Percentiles rank a stretch among this genome's conserved stretches.
Evolutionary conservation across 2,797 vertebrate species (phyloP).

Genomic region (Eidolon dupreanum): DNA sequence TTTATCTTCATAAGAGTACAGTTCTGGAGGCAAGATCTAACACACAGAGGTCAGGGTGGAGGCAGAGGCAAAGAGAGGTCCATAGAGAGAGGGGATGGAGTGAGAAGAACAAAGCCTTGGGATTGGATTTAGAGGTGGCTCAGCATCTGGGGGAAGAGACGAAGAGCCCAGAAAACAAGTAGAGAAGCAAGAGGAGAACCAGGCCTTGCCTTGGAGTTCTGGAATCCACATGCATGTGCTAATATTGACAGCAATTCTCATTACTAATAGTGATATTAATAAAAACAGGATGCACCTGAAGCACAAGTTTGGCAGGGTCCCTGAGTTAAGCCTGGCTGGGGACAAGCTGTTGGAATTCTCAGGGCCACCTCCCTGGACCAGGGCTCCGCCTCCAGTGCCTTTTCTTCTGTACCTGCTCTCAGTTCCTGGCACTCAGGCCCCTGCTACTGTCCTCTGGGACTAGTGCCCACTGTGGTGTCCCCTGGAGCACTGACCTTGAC

Average conservation of each 20-base stretch:
- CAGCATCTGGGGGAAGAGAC: not conserved
- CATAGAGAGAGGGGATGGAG: rapidly evolving
- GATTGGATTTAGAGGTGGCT: not conserved
- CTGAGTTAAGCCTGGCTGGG: not conserved
- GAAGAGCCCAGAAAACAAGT: not conserved
- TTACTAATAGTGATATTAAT: not conserved
- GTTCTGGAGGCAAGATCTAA: not conserved
- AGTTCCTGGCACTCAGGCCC: not conserved
- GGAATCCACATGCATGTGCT: not conserved
- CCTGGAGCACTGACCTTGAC: not conserved
- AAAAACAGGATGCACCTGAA: slow-evolving; percentile 51
- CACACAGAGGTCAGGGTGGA: not conserved
- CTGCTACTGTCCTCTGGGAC: not conserved
- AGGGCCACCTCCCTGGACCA: not conserved
- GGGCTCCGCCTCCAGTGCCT: not conserved
- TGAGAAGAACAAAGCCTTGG: not conserved
- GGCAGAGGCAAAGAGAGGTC: not conserved
- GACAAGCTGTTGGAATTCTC: not conserved
- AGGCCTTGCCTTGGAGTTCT: not conserved
- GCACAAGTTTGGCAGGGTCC: slow-evolving; percentile 29
- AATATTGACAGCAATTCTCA: not conserved
- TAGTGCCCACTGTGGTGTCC: not conserved
- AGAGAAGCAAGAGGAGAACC: not conserved
- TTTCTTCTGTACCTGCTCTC: not conserved
- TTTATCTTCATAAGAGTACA: not conserved